phyloP scores from a whole-genome alignment of 2,113 vertebrate genomes.

The Nestor notabilis region DNA sequence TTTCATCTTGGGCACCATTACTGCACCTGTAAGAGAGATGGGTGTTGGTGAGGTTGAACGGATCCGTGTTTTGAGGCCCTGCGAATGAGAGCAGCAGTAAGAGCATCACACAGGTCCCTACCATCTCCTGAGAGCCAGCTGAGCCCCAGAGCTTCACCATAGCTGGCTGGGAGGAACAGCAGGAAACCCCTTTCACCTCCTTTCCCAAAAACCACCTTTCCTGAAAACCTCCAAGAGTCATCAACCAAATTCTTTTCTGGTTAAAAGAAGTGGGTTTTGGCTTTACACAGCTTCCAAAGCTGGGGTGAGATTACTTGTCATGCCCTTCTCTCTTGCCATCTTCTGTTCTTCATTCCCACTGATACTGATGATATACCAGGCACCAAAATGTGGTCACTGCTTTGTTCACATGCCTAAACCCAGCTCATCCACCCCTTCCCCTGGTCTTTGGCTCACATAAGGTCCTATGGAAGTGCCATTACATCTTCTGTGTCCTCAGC shows the following conservation, averaged over 20 bases:
- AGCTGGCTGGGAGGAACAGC: background rate
- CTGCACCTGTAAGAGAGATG: background rate
- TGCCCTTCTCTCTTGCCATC: accelerated
- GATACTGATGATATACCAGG: accelerated
- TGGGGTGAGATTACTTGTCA: background rate
- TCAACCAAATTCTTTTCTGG: background rate
- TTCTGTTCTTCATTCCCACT: background rate
- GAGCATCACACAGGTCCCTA: background rate
- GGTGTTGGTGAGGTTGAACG: background rate
- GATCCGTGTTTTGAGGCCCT: background rate
- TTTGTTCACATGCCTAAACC: accelerated
- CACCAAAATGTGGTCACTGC: accelerated
- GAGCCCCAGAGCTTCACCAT: background rate
- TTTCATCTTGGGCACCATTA: background rate
- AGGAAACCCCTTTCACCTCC: background rate
- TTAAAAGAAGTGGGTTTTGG: accelerated
- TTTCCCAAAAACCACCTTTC: background rate
- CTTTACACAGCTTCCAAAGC: background rate
- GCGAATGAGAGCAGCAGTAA: accelerated
- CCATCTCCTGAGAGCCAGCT: background rate
- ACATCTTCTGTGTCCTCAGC: background rate
- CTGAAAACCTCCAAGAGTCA: too few relatives aligned
- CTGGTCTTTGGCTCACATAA: accelerated
- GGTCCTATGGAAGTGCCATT: accelerated
- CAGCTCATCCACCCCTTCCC: background rate